phyloP scores from a whole-genome alignment of 2,797 vertebrate species.

The Sebastes variabilis region DNA sequence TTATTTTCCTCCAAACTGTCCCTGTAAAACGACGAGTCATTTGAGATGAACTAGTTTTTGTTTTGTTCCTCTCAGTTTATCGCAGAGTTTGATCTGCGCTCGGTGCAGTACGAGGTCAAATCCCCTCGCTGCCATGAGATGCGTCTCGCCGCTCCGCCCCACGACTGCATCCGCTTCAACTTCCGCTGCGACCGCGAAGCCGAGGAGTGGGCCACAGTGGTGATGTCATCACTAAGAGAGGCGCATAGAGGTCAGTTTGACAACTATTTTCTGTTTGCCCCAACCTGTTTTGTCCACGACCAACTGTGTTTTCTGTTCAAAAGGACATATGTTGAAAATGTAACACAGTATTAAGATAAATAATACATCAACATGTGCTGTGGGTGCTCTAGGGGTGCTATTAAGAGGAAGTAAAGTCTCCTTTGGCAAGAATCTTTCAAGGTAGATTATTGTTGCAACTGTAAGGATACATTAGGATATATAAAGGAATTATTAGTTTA shows the following conservation, averaged over 20 bases:
- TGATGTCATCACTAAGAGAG: slow-evolving; percentile 88
- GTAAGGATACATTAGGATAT: not conserved
- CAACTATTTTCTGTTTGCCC: not conserved
- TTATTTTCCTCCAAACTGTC: not conserved
- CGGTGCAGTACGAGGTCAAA: slow-evolving; percentile 85
- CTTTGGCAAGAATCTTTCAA: not conserved
- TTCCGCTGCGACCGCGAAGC: slow-evolving; percentile 91
- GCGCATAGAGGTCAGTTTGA: slow-evolving; percentile 84
- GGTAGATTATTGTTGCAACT: not conserved
- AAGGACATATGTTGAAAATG: not conserved
- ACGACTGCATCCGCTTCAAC: slow-evolving; percentile 84
- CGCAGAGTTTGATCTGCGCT: slow-evolving; percentile 86
- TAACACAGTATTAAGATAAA: not conserved
- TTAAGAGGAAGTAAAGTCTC: not conserved
- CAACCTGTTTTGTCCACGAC: not conserved
- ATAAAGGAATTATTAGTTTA: not conserved
- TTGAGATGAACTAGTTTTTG: not conserved
- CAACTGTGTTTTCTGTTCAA: not conserved
- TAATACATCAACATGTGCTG: not conserved
- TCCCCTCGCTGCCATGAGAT: slow-evolving; percentile 87
- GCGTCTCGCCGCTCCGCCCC: slow-evolving; percentile 76
- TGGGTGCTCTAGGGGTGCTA: not conserved
- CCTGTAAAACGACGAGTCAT: not conserved
- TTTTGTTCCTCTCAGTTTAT: slow-evolving; percentile 74
- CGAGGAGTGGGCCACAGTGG: slow-evolving; percentile 90